Base-by-base conservation (phyloP, 2,888 invertebrate genomes). In the Eutolmus rufibarbis region DNA sequence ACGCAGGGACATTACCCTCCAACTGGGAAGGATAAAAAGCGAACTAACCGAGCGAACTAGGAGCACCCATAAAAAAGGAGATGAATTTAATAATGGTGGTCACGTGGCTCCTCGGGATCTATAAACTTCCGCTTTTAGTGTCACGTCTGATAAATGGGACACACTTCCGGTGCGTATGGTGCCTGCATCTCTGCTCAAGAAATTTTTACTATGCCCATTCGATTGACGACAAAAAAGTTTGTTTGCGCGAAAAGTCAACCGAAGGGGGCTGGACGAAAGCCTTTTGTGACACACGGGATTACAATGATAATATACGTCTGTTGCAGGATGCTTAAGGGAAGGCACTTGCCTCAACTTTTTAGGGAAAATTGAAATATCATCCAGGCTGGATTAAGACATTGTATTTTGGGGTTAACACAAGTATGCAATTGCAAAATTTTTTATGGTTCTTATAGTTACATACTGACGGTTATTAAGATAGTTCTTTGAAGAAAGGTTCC, bases 81-180 rank as follows among this genome's bases (percentile, higher is more conserved):
- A 88, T 31, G 87, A 88, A 88, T 88, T 88, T 88, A 88, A 88
- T 88, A 88, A 88, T 88, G 88, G 87, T 82, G 86, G 89, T 86
- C 89, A 89, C 89, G 89, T 89, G 89, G 85, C 89, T 87, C 74
- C 51, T 28, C 74, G 81, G 89, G 88, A 89, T 89, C 87, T 88
- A 88, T 88, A 76, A 88, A 84, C 88, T 89, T 89, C 89, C 89
- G 88, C 86, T 88, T 87, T 87, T 85, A 74, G 87, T 89, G 88
- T 88, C 87, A 87, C 77, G 79, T 23, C 74, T 86, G 87, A 89
- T 89, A 88, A 89, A 89, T 89, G 89, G 86, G 86, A 86, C 86
- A 87, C 81, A 88, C 88, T 88, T 89, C 89, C 89, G 87, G 87
- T 88, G 88, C 81, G 87, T 85, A 74, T 88, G 76, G 40, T 66